A percentile compares a stretch with the other conserved stretches of the same genome.
phyloP scores from a whole-genome alignment of 2,888 invertebrate genomes.

The Apodemia hepburni region DNA sequence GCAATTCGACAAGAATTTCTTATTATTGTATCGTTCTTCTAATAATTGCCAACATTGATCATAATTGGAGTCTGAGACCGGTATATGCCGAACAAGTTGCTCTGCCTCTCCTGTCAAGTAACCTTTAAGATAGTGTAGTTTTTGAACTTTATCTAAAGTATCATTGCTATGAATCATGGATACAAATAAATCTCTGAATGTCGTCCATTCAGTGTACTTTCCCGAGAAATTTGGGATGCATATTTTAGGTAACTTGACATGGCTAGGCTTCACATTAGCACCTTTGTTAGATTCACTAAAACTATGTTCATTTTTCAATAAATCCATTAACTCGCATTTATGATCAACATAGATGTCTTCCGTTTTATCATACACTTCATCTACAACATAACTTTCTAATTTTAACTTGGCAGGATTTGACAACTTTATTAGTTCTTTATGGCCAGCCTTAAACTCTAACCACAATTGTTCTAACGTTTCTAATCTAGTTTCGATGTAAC shows the following conservation, averaged over 20 bases:
- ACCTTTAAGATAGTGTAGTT: background rate
- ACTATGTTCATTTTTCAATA: background rate
- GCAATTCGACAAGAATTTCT: conserved; percentile 19
- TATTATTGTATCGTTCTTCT: conserved; percentile 21
- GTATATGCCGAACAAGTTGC: background rate
- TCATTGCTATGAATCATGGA: conserved; percentile 20
- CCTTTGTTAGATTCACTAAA: background rate
- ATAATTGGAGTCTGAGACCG: background rate
- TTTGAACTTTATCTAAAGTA: background rate
- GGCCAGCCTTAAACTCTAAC: conserved; percentile 22
- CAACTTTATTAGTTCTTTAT: conserved; percentile 4
- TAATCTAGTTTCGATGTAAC: conserved; percentile 22
- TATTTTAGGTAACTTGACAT: conserved; percentile 20
- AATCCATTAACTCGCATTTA: background rate
- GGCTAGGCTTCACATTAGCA: no score
- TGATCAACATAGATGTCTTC: background rate
- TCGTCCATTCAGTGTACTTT: conserved; percentile 25
- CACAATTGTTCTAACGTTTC: conserved; percentile 22
- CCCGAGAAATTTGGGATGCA: conserved; percentile 26
- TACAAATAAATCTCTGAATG: conserved; percentile 24
- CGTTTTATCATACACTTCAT: background rate
- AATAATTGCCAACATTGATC: conserved; percentile 5
- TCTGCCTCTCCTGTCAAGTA: background rate
- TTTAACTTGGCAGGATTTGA: background rate
- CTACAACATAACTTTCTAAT: background rate